These are phyloP conservation scores for Volucella zonaria DNA, from an alignment of 2,888 invertebrate genomes.

Conservation along the genomic window DNA sequence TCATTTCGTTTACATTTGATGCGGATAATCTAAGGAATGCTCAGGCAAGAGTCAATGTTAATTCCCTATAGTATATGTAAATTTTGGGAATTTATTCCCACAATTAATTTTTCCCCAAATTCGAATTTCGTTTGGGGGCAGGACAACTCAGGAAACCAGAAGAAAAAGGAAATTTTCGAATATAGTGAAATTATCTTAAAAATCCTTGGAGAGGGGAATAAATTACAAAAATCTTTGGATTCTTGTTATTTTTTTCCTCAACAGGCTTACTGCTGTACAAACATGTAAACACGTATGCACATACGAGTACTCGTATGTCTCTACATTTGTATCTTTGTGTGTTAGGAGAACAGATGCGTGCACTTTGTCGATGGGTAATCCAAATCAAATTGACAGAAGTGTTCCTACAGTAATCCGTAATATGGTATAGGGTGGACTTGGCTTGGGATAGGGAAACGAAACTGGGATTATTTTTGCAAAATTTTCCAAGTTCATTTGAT, in stretches of 20 bases:
- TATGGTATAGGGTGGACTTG: no score
- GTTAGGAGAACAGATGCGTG: no score
- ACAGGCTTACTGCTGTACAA: background rate
- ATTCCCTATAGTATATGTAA: slow-evolving; percentile 53
- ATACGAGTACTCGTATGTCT: no score
- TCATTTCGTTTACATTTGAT: slow-evolving; percentile 36
- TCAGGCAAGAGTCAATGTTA: slow-evolving; percentile 41
- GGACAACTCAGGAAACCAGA: background rate
- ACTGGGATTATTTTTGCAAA: no score
- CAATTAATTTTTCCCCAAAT: slow-evolving; percentile 42
- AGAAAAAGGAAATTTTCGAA: background rate
- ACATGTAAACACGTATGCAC: no score
- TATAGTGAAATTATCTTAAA: slow-evolving; percentile 18
- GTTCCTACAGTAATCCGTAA: no score
- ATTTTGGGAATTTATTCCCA: slow-evolving; percentile 47
- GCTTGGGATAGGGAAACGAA: no score
- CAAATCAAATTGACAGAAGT: no score
- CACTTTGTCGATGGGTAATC: no score
- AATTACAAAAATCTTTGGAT: slow-evolving; percentile 40
- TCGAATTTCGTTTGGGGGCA: background rate
- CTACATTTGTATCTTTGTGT: no score
- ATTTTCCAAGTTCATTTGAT: no score
- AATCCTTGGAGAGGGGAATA: slow-evolving; percentile 7
- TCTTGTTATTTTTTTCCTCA: background rate
- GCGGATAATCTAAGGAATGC: slow-evolving; percentile 35